Evolutionary conservation across 2,888 invertebrate genomes (phyloP).

Genomic region (Melikaiella ostensackeni): DNA sequence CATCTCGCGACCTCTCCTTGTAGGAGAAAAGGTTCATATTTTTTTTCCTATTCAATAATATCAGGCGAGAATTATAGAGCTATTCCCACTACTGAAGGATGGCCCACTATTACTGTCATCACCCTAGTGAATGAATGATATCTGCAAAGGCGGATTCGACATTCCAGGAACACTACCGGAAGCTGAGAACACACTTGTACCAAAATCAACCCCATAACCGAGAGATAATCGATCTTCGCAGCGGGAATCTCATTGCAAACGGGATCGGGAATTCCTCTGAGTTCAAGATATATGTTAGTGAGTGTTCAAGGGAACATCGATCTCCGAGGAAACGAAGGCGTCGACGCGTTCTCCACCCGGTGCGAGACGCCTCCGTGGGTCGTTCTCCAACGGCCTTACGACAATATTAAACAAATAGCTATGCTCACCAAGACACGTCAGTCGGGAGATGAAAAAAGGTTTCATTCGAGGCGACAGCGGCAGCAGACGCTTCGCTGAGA

Average conservation of each 20-base stretch:
- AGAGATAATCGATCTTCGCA: background rate
- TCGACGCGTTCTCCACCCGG: conserved; percentile 40
- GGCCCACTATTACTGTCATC: no score
- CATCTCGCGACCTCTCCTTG: no score
- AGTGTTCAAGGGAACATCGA: conserved; percentile 48
- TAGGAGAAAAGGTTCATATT: no score
- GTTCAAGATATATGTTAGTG: background rate
- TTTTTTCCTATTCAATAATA: no score
- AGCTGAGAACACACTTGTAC: background rate
- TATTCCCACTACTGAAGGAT: no score
- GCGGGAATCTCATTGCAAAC: conserved; percentile 2
- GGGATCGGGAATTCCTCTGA: background rate
- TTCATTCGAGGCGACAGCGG: conserved; percentile 54
- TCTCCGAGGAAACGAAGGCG: conserved; percentile 51
- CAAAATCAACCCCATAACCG: background rate
- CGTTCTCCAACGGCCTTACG: conserved; percentile 54
- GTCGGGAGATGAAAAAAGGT: conserved; percentile 44
- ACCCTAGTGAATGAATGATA: background rate
- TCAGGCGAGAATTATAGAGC: no score
- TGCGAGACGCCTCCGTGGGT: conserved; percentile 31
- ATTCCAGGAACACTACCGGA: background rate
- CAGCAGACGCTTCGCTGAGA: conserved; percentile 59
- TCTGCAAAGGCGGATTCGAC: background rate
- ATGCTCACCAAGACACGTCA: conserved; percentile 55
- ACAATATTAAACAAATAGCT: conserved; percentile 71